These are phyloP conservation scores for human DNA, from an alignment of 2,113 vertebrate genomes.

Conservation along the genomic window DNA sequence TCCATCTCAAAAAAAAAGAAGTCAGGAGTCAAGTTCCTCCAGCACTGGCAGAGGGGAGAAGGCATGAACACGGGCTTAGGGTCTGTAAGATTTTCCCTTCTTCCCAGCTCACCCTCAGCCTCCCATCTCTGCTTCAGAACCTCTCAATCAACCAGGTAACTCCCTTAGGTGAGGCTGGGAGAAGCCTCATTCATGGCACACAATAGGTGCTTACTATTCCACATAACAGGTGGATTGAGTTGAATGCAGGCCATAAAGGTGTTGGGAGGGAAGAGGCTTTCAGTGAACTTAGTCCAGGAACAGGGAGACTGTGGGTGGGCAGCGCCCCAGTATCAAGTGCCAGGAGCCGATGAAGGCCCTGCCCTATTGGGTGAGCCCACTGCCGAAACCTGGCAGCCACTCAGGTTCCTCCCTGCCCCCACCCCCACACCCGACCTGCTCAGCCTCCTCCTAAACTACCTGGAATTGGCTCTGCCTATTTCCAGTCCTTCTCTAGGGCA, in stretches of 20 bases:
- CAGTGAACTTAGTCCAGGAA: background rate
- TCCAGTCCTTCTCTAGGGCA: background rate
- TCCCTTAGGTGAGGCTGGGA: background rate
- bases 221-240: background rate
- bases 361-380: background rate
- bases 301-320: constrained; percentile 38
- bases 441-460: background rate
- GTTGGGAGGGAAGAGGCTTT: background rate
- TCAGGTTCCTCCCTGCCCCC: background rate
- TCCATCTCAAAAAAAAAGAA: background rate
- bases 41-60: background rate
- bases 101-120: background rate
- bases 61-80: background rate
- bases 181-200: background rate
- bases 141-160: background rate
- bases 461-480: background rate
- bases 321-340: background rate
- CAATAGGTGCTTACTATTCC: background rate
- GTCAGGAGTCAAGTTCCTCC: background rate
- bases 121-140: background rate
- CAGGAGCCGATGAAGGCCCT: background rate
- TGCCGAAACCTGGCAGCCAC: constrained; percentile 54
- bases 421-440: background rate
- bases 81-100: background rate
- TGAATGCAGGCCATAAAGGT: background rate